Conservation (phyloP, 2,113 vertebrate species). For the Gallinago jamesoni region DNA sequence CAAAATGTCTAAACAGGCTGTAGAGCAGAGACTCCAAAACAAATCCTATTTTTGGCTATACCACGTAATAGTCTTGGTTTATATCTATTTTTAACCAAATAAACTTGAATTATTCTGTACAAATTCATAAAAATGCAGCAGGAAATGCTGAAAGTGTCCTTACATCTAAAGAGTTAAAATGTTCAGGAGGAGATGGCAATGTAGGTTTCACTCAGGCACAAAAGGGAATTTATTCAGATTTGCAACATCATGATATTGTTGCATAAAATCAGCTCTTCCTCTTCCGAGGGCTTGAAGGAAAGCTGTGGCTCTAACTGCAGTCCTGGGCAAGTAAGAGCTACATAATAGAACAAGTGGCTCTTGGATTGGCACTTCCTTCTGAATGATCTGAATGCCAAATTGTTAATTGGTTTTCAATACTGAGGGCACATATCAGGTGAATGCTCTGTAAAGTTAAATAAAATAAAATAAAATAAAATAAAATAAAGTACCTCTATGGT, state of each 20-base stretch:
- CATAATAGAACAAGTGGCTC: not conserved
- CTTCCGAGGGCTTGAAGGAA: not conserved
- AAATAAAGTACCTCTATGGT: not conserved
- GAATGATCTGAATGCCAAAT: not conserved
- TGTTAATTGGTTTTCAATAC: not conserved
- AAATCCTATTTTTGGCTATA: not conserved
- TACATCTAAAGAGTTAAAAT: not conserved
- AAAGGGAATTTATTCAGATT: not conserved
- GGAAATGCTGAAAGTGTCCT: not conserved
- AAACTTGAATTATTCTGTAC: not conserved
- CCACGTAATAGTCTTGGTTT: not conserved
- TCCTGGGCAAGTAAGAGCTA: not conserved
- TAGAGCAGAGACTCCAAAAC: not conserved
- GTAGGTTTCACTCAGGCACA: not conserved
- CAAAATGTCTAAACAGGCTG: not conserved
- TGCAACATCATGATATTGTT: not conserved
- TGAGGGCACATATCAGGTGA: not conserved
- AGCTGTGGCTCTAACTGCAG: not conserved
- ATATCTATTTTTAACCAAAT: not conserved
- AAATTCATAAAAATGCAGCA: not conserved
- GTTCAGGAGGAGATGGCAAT: not conserved
- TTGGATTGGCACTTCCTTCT: not conserved
- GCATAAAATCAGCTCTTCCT: not conserved
- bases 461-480: not conserved
- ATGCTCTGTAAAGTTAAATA: not conserved